Evolutionary conservation across 1,140 invertebrate species (phyloP).

Genomic region (Papilio machaon): DNA sequence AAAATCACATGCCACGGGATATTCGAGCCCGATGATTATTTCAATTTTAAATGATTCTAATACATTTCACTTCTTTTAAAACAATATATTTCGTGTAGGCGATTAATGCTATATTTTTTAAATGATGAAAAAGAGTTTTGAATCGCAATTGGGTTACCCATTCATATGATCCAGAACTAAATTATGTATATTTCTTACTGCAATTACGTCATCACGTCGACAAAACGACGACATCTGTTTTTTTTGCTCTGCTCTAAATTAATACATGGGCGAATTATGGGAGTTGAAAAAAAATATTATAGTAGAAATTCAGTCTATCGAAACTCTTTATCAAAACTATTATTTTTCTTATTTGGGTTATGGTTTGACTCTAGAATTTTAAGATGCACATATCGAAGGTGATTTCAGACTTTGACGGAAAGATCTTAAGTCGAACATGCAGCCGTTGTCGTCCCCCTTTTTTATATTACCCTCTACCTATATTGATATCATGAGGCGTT

Average conservation of each 20-base stretch:
- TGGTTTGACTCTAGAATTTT: background rate
- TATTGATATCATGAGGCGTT: background rate
- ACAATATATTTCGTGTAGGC: background rate
- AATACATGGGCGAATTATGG: background rate
- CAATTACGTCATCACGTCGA: background rate
- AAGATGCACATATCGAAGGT: background rate
- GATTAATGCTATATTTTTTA: too few species aligned
- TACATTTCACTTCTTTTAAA: too few species aligned
- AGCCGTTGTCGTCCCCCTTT: background rate
- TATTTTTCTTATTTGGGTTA: background rate
- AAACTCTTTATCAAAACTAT: background rate
- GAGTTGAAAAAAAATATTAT: background rate
- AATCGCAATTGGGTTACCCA: background rate
- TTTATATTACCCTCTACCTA: background rate
- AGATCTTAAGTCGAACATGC: background rate
- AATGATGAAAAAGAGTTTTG: too few species aligned
- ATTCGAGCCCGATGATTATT: background rate
- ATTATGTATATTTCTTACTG: background rate
- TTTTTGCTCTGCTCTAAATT: background rate
- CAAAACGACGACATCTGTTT: background rate
- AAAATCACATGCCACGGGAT: background rate
- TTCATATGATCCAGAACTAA: background rate
- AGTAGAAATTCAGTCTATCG: background rate
- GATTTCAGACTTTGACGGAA: background rate
- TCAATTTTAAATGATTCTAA: background rate